Evolutionary conservation across 2,113 vertebrate species (phyloP).

Genomic region (Eublepharis macularius): DNA sequence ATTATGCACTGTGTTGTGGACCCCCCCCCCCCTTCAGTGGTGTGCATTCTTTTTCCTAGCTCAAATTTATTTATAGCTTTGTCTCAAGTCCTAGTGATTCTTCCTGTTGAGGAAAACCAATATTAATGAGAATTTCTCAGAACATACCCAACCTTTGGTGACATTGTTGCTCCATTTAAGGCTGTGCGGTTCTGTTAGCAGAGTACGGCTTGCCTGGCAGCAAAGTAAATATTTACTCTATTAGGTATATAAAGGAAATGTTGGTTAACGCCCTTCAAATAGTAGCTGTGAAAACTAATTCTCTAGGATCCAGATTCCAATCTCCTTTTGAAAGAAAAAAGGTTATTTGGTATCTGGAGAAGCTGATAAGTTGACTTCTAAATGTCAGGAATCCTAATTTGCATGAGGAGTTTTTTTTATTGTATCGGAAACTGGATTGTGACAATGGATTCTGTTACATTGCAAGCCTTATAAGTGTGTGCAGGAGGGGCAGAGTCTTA

Average conservation of each 20-base stretch:
- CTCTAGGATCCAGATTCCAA: background rate
- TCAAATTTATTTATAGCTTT: background rate
- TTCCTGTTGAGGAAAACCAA: background rate
- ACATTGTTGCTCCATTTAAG: background rate
- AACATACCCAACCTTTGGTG: background rate
- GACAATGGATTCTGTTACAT: background rate
- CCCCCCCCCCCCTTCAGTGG: no score
- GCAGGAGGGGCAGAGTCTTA: background rate
- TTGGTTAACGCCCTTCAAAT: constrained; percentile 60
- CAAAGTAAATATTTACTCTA: constrained; percentile 37
- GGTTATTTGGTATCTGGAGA: constrained; percentile 34
- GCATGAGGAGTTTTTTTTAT: background rate
- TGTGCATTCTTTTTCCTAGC: background rate
- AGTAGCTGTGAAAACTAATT: constrained; percentile 34
- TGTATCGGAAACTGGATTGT: constrained; percentile 1
- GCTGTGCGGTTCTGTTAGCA: background rate
- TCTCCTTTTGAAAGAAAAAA: background rate
- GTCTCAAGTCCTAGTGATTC: background rate
- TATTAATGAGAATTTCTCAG: background rate
- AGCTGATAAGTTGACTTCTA: background rate
- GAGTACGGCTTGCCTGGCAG: background rate
- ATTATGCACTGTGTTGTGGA: background rate
- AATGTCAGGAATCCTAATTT: background rate
- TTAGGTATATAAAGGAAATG: constrained; percentile 57
- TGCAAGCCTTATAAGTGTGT: background rate